Evolutionary conservation across 2,113 vertebrate species (phyloP).

Genomic region (Fregata magnificens): DNA sequence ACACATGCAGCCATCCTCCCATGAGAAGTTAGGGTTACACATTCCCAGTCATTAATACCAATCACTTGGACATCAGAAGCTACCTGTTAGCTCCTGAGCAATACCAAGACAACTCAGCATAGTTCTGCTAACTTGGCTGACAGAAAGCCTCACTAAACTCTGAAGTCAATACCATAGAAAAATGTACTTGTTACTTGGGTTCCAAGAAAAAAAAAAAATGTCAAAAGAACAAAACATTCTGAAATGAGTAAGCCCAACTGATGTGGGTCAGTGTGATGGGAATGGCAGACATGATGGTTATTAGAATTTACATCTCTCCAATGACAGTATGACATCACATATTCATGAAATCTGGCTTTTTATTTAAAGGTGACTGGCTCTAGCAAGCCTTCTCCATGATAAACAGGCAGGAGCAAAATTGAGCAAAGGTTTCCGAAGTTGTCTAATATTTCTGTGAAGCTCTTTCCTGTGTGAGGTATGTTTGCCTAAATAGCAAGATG

Average conservation of each 20-base stretch:
- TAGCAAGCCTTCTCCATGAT: not conserved
- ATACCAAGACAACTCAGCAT: not conserved
- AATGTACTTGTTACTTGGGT: not conserved
- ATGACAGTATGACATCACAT: not conserved
- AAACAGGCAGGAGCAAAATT: not conserved
- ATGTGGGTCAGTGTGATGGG: not conserved
- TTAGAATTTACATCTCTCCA: not conserved
- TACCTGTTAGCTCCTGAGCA: not conserved
- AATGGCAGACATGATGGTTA: fast-evolving
- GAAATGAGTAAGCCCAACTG: not conserved
- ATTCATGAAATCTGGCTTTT: not conserved
- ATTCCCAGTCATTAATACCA: not conserved
- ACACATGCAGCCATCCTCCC: not conserved
- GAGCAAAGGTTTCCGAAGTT: not conserved
- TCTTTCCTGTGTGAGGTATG: not conserved
- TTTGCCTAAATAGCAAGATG: not conserved
- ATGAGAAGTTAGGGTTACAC: not conserved
- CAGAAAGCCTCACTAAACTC: not conserved
- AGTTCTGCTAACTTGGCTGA: not conserved
- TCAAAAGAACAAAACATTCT: not conserved
- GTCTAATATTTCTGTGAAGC: not conserved
- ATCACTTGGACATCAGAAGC: not conserved
- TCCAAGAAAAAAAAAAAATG: not conserved
- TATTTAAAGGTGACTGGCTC: not conserved
- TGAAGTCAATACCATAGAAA: not conserved